Conservation (phyloP, 2,888 invertebrate genomes). For the Bimastos eiseni region DNA sequence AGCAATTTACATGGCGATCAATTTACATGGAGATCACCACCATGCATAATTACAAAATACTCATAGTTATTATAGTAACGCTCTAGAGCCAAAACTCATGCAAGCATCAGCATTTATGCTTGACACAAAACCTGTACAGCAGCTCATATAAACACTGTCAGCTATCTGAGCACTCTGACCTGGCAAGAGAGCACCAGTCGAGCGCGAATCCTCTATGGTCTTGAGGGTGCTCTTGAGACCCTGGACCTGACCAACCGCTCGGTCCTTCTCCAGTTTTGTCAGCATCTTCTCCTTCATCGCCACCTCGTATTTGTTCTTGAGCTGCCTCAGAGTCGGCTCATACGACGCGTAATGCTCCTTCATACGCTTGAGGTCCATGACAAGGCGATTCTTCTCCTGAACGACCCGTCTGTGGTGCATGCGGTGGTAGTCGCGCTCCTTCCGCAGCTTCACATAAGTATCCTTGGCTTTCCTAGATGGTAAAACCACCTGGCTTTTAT, state of each 20-base stretch:
- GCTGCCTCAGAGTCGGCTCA: conserved; percentile 59
- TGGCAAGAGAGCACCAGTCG: background rate
- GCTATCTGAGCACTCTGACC: background rate
- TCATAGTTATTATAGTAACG: background rate
- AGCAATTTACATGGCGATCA: background rate
- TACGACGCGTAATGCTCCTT: conserved; percentile 60
- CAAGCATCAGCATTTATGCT: background rate
- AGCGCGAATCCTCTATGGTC: conserved; percentile 46
- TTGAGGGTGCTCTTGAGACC: conserved; percentile 57
- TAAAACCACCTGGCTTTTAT: background rate
- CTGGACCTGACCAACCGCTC: conserved; percentile 59
- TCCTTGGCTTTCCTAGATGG: conserved; percentile 60
- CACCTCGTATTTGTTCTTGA: conserved; percentile 61
- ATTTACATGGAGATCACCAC: background rate
- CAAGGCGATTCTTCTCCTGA: conserved; percentile 62
- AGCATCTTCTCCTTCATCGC: conserved; percentile 63
- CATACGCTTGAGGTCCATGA: conserved; percentile 60
- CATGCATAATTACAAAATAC: background rate
- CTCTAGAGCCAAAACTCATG: too few relatives aligned
- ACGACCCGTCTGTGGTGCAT: conserved; percentile 62
- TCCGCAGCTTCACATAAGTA: conserved; percentile 60
- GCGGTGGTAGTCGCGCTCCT: conserved; percentile 62
- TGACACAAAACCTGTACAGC: background rate
- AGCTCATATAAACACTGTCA: background rate
- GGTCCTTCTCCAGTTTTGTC: conserved; percentile 60